Base-by-base conservation (phyloP, 1,140 invertebrate genomes). In the Globodera ellingtonae region DNA sequence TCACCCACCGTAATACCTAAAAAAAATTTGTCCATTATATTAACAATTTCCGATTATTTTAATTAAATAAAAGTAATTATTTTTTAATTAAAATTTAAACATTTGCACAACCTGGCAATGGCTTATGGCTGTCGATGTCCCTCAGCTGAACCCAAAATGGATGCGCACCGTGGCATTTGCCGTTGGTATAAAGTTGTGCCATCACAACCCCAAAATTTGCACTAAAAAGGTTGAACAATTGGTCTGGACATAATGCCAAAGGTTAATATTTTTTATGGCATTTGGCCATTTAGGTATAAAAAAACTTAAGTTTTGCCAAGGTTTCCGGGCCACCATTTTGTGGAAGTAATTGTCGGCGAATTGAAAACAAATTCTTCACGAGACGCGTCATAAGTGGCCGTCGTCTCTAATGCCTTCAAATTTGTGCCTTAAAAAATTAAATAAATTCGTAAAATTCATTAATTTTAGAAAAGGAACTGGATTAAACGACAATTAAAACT, bases 71-170 rank as follows among this genome's bases (percentile, higher is more conserved):
- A n/a, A 47, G 79, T 75, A 18, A 47, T 78, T 75, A 35, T 35
- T 35, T 35, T 35, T 35, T 35, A 35, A 35, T 35, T 35, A 35
- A 35, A 0, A 35, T 3, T 35, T 35, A 82, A 35, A 35, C 35
- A 35, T 35, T 80, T 21, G 35, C 1, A 35, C 35, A 35, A 35
- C 93, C 95, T 77, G 92, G 92, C 79, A 98, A 85, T 0, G 95
- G 94, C 89, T 93, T 90, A 87, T 97, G 95, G 0, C 94, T 95
- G 62, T 96, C 93, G 84, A 94, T 92, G 86, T 95, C 93, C 81
- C 96, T 91, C 6, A 97, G 90, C 89, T 96, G 95, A 4, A 97
- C 95, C 83, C 97, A 92, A 89, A 98, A 98, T 0, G 94, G 93
- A 89, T 97, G 95, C 81, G 96, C 93, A 15, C 96, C 96, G 89